Base-by-base conservation (phyloP, 53 echinoderm and acorn worm genomes). In the Holothuria scabra region DNA sequence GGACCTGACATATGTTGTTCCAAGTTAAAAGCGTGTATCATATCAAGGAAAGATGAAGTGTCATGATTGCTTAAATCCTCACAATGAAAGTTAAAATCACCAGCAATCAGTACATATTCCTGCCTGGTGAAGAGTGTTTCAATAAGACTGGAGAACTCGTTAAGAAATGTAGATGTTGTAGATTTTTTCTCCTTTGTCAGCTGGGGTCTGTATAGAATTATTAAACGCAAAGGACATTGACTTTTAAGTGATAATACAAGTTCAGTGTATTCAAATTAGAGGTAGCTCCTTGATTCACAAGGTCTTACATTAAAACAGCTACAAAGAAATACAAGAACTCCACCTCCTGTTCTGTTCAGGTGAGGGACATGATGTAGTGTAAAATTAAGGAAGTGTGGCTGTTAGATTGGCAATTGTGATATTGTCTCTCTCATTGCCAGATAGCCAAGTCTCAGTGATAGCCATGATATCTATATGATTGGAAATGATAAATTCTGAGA, bases 1-100 rank as follows among this genome's bases (percentile, higher is more conserved):
- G 87, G 87, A 32, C 76, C 67, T 12, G 70, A 29, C 28, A 92
- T 79, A 86, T 92, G 88, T 35, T 92, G 92, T 72, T 87, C 67
- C 38, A 92, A 56, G 25, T 86, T 85, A 5, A 70, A 65, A 41
- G 84, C 83, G 34, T 44, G n/a, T 34, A 92, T 58, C 33, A 92
- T 70, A 58, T n/a, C n/a, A n/a, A n/a, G n/a, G 66, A 28, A 37
- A 66, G 20, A 59, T 56, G n/a, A n/a, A 16, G 90, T 31, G 18
- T 82, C 82, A 81, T 62, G 75, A 56, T 70, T 81, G 10, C 59
- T 52, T 26, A 46, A 24, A 26, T 35, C 66, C 59, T 90, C 90
- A 21, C 62, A 74, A 32, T 90, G 85, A 28, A 90, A 80, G 41
- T 90, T 85, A 46, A 90, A 86, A 46, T 90, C 90, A 24, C 90